phyloP scores from a whole-genome alignment of 2,113 vertebrate species.

The Malurus cyaneus region DNA sequence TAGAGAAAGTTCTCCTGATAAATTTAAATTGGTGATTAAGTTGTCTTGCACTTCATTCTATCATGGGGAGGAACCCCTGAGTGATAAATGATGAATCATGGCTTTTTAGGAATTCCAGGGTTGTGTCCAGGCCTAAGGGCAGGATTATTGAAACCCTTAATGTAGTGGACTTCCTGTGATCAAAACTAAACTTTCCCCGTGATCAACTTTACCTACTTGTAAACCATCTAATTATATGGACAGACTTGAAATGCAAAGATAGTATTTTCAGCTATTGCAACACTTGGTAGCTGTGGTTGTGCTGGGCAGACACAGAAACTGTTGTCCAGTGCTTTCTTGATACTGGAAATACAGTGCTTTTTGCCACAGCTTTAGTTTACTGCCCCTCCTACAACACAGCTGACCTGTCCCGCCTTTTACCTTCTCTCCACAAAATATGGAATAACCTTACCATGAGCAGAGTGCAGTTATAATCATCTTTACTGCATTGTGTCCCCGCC shows the following conservation, averaged over 20 bases:
- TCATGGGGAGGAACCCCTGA: not conserved
- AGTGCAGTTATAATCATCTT: not conserved
- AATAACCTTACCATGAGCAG: not conserved
- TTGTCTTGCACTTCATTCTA: not conserved
- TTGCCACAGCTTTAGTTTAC: not conserved
- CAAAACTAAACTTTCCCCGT: not conserved
- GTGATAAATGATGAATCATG: slow-evolving; percentile 14
- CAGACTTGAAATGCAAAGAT: not conserved
- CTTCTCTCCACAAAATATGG: not conserved
- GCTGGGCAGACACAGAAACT: not conserved
- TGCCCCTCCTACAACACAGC: not conserved
- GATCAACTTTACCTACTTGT: not conserved
- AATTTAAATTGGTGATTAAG: slow-evolving; percentile 7
- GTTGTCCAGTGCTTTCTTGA: not conserved
- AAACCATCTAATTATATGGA: not conserved
- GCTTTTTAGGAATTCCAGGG: slow-evolving; percentile 1
- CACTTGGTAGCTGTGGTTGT: not conserved
- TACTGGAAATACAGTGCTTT: not conserved
- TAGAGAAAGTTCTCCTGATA: not conserved
- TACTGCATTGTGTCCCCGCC: not conserved
- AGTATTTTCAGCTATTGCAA: not conserved
- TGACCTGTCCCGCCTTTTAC: not conserved
- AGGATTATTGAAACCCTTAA: not conserved
- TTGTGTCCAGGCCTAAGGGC: not conserved
- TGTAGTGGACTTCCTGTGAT: not conserved